Evolutionary conservation across 2,888 invertebrate species (phyloP).

Genomic region (Pomacea canaliculata): DNA sequence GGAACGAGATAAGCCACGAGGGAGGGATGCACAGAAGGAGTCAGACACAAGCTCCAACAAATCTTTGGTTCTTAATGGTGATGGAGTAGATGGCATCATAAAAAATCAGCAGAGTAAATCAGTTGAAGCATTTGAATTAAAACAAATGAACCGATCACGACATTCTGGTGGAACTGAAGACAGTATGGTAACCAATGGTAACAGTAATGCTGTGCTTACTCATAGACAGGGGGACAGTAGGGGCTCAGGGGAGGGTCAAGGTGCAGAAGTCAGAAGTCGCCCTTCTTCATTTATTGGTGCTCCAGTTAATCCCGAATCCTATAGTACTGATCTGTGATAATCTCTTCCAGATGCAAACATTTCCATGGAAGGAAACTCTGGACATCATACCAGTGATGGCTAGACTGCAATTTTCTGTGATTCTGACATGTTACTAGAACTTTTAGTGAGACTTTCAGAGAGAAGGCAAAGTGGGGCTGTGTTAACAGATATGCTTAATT

Average conservation of each 20-base stretch:
- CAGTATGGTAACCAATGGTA: background rate
- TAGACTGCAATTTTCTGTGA: too few relatives aligned
- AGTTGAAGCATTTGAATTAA: conserved; percentile 1
- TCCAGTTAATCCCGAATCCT: conserved; percentile 28
- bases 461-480: too few relatives aligned
- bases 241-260: conserved; percentile 1
- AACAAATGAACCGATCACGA: background rate
- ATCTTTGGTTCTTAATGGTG: conserved; percentile 39
- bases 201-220: background rate
- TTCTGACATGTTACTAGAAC: too few relatives aligned
- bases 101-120: conserved; percentile 39
- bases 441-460: too few relatives aligned
- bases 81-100: conserved; percentile 40
- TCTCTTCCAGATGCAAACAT: background rate
- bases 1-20: conserved; percentile 37
- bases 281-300: conserved; percentile 17
- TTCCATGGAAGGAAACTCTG: too few relatives aligned
- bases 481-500: too few relatives aligned
- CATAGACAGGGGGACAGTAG: background rate
- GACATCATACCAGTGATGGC: too few relatives aligned
- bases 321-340: conserved; percentile 33
- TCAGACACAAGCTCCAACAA: conserved; percentile 32
- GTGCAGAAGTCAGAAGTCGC: background rate
- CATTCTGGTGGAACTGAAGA: too few relatives aligned
- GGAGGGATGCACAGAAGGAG: conserved; percentile 36